These are phyloP conservation scores for Gymnocypris eckloni DNA, from an alignment of 2,797 vertebrate species.

Conservation along the genomic window DNA sequence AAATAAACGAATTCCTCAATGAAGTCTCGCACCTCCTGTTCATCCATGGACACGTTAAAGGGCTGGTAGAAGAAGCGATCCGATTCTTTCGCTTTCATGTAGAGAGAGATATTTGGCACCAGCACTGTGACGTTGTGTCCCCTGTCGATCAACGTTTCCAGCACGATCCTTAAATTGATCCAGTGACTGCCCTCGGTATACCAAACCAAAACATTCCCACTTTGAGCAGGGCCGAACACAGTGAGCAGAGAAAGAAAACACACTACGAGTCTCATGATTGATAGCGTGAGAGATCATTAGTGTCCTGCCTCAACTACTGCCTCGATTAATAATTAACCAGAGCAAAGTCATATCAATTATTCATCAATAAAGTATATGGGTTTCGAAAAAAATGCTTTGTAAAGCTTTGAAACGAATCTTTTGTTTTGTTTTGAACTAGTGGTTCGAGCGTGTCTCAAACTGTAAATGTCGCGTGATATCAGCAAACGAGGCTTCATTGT, in stretches of 20 bases:
- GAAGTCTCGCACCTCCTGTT: fast-evolving
- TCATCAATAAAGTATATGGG: no score
- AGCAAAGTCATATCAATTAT: no score
- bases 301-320: no score
- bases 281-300: no score
- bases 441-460: no score
- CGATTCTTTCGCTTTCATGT: slow-evolving; percentile 62
- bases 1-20: slow-evolving; percentile 58
- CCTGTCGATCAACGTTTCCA: slow-evolving; percentile 70
- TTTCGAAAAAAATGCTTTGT: no score
- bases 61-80: slow-evolving; percentile 62
- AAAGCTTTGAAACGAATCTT: no score
- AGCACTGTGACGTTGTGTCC: slow-evolving; percentile 75
- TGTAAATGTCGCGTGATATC: no score
- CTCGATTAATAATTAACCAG: no score
- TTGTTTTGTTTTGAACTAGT: no score
- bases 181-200: slow-evolving; percentile 81
- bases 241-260: no score
- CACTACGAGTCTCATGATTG: neutral
- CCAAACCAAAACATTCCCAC: slow-evolving; percentile 79
- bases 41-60: slow-evolving; percentile 15
- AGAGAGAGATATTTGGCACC: slow-evolving; percentile 65
- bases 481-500: no score
- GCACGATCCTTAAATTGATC: slow-evolving; percentile 77
- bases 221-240: neutral